A percentile compares a stretch with the other conserved stretches of the same genome.
Evolutionary conservation across 2,797 vertebrate species (phyloP).

Genomic region (Uromys caudimaculatus): DNA sequence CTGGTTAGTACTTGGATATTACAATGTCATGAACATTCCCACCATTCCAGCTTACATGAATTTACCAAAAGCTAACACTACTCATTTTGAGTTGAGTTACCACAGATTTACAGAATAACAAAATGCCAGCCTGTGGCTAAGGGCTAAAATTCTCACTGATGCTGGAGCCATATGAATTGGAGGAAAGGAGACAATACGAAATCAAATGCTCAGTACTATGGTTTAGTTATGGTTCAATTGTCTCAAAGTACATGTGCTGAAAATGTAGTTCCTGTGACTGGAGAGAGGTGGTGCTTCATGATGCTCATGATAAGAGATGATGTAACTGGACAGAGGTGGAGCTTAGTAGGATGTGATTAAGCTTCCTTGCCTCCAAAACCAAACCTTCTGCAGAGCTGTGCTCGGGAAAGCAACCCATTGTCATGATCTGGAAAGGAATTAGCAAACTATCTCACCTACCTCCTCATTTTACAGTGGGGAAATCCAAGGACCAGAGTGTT

Average conservation of each 20-base stretch:
- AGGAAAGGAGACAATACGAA: not conserved
- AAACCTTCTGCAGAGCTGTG: not conserved
- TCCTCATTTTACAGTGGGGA: not conserved
- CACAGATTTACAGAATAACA: conserved; percentile 4
- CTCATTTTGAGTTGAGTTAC: not conserved
- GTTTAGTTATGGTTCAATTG: not conserved
- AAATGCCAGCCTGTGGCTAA: not conserved
- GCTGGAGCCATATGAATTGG: not conserved
- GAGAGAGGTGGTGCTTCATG: too few relatives aligned
- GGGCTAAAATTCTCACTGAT: not conserved
- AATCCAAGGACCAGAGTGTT: not conserved
- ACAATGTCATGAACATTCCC: not conserved
- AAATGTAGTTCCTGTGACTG: not conserved
- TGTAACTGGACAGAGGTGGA: too few relatives aligned
- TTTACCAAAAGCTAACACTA: not conserved
- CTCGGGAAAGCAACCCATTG: not conserved
- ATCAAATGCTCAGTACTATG: not conserved
- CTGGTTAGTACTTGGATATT: not conserved
- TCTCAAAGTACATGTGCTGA: not conserved
- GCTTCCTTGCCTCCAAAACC: not conserved
- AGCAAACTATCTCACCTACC: not conserved
- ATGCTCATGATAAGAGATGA: not conserved
- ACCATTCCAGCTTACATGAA: not conserved
- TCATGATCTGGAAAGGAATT: not conserved
- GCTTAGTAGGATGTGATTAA: not conserved